phyloP scores from a whole-genome alignment of 1,140 invertebrate species.

The Diachasmimorpha longicaudata region DNA sequence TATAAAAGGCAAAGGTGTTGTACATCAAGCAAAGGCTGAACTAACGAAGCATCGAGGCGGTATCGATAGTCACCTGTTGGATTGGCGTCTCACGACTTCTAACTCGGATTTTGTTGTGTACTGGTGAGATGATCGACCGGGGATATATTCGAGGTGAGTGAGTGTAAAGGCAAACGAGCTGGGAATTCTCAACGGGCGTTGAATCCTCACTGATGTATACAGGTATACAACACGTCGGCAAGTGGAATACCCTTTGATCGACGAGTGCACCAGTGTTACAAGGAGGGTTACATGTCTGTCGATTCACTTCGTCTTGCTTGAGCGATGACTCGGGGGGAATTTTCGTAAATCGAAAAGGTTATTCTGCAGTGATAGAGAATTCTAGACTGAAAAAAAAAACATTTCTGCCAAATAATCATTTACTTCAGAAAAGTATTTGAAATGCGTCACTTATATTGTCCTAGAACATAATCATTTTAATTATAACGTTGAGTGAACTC shows the following conservation, averaged over 20 bases:
- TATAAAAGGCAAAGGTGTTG: conserved; percentile 13
- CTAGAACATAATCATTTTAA: too few relatives aligned
- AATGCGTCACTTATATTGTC: too few relatives aligned
- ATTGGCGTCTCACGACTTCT: conserved; percentile 22
- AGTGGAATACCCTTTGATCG: conserved; percentile 29
- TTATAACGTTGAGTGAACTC: too few relatives aligned
- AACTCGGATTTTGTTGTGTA: neutral
- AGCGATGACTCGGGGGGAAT: neutral
- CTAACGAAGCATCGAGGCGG: conserved; percentile 11
- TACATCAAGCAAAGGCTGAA: neutral
- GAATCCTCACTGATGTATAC: neutral
- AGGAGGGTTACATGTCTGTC: conserved; percentile 30
- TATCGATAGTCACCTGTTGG: conserved; percentile 31
- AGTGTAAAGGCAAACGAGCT: conserved; percentile 22
- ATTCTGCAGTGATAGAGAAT: too few relatives aligned
- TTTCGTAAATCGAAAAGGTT: too few relatives aligned
- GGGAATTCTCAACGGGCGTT: conserved; percentile 18
- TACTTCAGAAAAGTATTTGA: too few relatives aligned
- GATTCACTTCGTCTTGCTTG: conserved; percentile 32
- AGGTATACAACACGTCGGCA: conserved; percentile 8
- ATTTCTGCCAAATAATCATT: too few relatives aligned
- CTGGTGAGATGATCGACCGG: conserved; percentile 16
- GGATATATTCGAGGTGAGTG: conserved; percentile 1
- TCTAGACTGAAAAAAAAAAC: too few relatives aligned
- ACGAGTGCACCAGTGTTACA: conserved; percentile 23